phyloP scores from a whole-genome alignment of 2,888 invertebrate genomes.

The Tenthredo scrophulariae region DNA sequence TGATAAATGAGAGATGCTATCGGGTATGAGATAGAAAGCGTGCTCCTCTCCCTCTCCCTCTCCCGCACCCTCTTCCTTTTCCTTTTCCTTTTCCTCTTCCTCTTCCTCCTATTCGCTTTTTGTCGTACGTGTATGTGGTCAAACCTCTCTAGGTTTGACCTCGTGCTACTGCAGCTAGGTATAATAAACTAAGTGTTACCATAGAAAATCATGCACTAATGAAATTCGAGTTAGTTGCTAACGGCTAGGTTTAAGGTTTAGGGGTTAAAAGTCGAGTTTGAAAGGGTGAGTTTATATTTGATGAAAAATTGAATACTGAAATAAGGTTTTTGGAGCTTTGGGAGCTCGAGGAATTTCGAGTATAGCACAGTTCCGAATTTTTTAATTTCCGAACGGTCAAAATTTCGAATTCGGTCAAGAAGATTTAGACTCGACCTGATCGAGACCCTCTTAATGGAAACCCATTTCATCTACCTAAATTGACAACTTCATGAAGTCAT shows the following conservation, averaged over 20 bases:
- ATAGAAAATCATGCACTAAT: slow-evolving; percentile 7
- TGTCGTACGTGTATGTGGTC: neutral
- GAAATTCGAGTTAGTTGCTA: slow-evolving; percentile 5
- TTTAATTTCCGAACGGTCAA: too few species aligned
- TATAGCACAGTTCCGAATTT: neutral
- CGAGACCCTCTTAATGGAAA: too few species aligned
- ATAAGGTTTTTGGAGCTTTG: neutral
- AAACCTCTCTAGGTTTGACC: neutral
- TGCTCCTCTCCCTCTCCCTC: neutral
- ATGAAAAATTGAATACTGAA: neutral
- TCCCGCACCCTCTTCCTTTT: neutral
- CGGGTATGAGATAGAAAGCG: slow-evolving; percentile 52
- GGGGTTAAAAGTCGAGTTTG: neutral
- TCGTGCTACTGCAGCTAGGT: neutral
- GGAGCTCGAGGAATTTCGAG: neutral
- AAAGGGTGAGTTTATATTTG: neutral
- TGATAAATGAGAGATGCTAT: slow-evolving; percentile 70
- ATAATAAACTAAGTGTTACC: neutral
- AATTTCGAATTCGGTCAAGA: too few species aligned
- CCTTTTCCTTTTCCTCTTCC: neutral
- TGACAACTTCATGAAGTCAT: too few species aligned
- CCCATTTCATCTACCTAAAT: too few species aligned
- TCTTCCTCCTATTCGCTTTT: neutral
- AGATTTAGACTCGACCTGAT: too few species aligned
- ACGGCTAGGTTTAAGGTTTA: neutral